A percentile compares a stretch with the other conserved stretches of the same genome.
phyloP scores from a whole-genome alignment of 2,888 invertebrate species.

The Flexamia atlantica region DNA sequence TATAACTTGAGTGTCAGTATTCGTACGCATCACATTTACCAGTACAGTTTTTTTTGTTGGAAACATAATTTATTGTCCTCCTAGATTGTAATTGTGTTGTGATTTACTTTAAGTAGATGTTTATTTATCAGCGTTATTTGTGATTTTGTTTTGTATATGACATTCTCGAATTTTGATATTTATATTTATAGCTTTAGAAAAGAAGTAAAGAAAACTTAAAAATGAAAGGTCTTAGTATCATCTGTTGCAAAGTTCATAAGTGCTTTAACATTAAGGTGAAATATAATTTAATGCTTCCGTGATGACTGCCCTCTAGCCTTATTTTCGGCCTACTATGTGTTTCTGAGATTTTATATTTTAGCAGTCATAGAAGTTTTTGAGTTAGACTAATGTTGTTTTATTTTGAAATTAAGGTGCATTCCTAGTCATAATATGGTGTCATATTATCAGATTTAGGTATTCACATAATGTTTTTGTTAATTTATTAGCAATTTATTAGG shows the following conservation, averaged over 20 bases:
- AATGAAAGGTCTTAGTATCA: conserved; percentile 1
- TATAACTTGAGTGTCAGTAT: neutral
- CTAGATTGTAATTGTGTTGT: conserved; percentile 43
- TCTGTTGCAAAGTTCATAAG: neutral
- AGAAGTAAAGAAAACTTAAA: neutral
- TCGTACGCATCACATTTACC: conserved; percentile 16
- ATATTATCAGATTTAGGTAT: conserved; percentile 17
- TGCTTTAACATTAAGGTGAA: conserved; percentile 12
- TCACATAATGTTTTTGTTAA: neutral
- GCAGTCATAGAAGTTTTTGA: neutral
- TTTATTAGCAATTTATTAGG: too few species aligned
- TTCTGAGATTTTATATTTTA: neutral
- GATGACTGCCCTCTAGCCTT: conserved; percentile 26
- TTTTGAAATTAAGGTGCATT: neutral
- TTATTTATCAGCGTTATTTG: conserved; percentile 42
- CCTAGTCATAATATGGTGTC: conserved; percentile 31
- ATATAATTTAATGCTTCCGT: conserved; percentile 34
- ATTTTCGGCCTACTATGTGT: conserved; percentile 47
- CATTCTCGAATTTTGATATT: conserved; percentile 28
- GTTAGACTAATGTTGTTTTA: neutral
- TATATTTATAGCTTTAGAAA: conserved; percentile 33
- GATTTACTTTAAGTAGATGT: conserved; percentile 42
- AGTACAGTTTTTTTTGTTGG: neutral
- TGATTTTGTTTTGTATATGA: conserved; percentile 45
- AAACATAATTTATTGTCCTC: conserved; percentile 35